Evolutionary conservation across 2,888 invertebrate genomes (phyloP).

Genomic region (Hydropsyche betteni): DNA sequence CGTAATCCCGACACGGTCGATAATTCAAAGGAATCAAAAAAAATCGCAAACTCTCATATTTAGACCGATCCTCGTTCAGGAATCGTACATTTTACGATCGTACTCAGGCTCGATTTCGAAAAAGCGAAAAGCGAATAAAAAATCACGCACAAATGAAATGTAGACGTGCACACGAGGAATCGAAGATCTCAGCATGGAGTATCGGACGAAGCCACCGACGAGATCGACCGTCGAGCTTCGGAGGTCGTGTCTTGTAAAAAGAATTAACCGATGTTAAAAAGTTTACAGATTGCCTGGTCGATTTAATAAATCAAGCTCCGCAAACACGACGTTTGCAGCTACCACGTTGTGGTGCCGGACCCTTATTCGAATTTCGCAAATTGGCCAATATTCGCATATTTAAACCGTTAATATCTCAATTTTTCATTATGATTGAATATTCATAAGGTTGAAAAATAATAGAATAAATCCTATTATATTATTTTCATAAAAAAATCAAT

Average conservation of each 20-base stretch:
- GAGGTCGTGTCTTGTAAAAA: constrained; percentile 29
- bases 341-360: not conserved
- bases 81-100: not conserved
- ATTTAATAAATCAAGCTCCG: constrained; percentile 27
- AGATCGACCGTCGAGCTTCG: constrained; percentile 2
- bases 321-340: constrained; percentile 20
- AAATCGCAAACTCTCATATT: not conserved
- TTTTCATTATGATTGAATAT: no score
- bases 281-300: constrained; percentile 19
- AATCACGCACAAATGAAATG: not conserved
- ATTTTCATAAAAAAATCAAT: no score
- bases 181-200: constrained; percentile 23
- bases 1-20: not conserved
- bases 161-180: constrained; percentile 14
- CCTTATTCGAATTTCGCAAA: not conserved
- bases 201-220: constrained; percentile 9
- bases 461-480: no score
- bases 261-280: constrained; percentile 29
- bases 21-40: not conserved
- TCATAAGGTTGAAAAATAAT: no score
- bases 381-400: not conserved
- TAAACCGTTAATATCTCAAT: not conserved
- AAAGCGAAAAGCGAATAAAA: not conserved
- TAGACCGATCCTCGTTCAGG: not conserved
- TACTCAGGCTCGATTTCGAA: not conserved